Conservation (phyloP, 2,888 invertebrate species). For the Cosmia pyralina region DNA sequence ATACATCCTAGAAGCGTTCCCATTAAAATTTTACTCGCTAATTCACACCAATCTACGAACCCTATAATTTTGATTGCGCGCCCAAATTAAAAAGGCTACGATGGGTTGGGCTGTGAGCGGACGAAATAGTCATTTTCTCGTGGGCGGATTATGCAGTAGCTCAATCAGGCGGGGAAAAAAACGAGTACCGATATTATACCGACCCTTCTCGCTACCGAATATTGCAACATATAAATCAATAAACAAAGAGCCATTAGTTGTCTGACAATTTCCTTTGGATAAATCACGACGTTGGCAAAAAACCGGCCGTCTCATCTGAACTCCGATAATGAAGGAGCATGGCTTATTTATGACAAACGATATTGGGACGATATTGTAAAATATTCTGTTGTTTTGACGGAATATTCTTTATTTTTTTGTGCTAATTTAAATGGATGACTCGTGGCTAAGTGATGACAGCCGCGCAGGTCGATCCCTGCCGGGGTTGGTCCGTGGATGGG, state of each 20-base stretch:
- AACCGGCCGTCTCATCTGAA: constrained; percentile 77
- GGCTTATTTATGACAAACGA: constrained; percentile 70
- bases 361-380: constrained; percentile 65
- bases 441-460: too few relatives aligned
- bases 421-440: neutral
- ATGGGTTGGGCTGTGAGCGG: constrained; percentile 43
- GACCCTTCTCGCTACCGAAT: constrained; percentile 87
- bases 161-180: constrained; percentile 81
- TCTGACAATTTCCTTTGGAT: constrained; percentile 89
- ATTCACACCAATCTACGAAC: constrained; percentile 79
- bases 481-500: too few relatives aligned
- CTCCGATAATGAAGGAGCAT: constrained; percentile 79
- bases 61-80: constrained; percentile 78
- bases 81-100: constrained; percentile 73
- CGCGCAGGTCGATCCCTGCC: too few relatives aligned
- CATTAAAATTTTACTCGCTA: constrained; percentile 83
- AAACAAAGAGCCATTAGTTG: constrained; percentile 89
- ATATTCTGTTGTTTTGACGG: constrained; percentile 26
- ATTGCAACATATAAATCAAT: constrained; percentile 89
- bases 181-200: constrained; percentile 76
- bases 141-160: constrained; percentile 79
- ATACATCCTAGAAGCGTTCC: constrained; percentile 77
- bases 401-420: neutral
- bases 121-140: constrained; percentile 65
- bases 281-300: constrained; percentile 85